Conservation (phyloP, 2,888 invertebrate genomes). For the Torymus aiolomorphi region DNA sequence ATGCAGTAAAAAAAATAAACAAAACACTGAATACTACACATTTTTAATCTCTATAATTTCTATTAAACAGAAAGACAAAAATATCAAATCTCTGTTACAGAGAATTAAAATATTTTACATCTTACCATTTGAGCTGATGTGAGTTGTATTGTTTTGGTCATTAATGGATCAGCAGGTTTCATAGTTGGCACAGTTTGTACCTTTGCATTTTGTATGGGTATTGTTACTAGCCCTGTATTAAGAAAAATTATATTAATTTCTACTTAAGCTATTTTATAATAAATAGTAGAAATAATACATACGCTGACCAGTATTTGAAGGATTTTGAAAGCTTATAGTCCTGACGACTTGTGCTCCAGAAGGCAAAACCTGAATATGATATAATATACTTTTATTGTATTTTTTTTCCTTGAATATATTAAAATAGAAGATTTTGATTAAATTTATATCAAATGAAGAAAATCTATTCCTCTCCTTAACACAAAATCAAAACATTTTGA, state of each 20-base stretch:
- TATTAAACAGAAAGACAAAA: too few relatives aligned
- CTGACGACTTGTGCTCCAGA: conserved; percentile 74
- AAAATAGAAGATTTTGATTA: too few relatives aligned
- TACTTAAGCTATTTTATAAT: conserved; percentile 20
- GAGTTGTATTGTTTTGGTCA: conserved; percentile 77
- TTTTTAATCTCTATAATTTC: too few relatives aligned
- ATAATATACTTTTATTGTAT: conserved; percentile 24
- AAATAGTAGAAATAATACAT: conserved; percentile 57
- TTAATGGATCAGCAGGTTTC: conserved; percentile 75
- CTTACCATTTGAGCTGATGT: conserved; percentile 78
- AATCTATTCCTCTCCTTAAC: too few relatives aligned
- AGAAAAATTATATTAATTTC: conserved; percentile 5
- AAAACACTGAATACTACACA: too few relatives aligned
- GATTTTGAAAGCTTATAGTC: conserved; percentile 73
- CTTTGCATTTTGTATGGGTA: conserved; percentile 78
- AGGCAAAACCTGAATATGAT: conserved; percentile 69
- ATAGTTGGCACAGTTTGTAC: conserved; percentile 77
- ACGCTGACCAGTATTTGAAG: conserved; percentile 72
- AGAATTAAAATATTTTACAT: conserved; percentile 1
- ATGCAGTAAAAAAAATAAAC: too few relatives aligned
- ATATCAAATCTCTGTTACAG: too few relatives aligned
- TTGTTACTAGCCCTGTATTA: conserved; percentile 72
- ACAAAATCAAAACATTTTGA: too few relatives aligned
- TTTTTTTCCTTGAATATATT: too few relatives aligned
- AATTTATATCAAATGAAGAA: too few relatives aligned